Base-by-base conservation (phyloP, 2,888 invertebrate genomes). In the Platycnemis pennipes region DNA sequence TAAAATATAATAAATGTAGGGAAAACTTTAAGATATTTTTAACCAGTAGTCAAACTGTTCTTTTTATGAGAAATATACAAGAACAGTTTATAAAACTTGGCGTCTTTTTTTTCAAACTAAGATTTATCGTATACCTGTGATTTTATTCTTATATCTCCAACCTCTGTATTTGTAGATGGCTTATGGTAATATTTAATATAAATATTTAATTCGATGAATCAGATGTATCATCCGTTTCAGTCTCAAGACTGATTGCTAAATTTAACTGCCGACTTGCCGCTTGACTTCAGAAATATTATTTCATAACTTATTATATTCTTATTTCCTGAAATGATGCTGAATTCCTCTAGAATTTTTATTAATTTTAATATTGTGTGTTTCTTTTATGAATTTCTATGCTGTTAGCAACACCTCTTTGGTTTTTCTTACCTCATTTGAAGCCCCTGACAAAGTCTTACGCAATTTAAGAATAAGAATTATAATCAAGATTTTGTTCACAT, bases 101-200 rank as follows among this genome's bases (percentile, higher is more conserved):
- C 63, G 91, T 91, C 42, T 26, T 44, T n/a, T n/a, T 63, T 91
- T 91, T 91, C 91, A 91, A 91, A 91, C 44, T 11, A n/a, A 37
- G 44, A 91, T 69, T 13, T 22, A 22, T 63, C n/a, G n/a, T 91
- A 91, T 45, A 44, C 91, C 26, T 13, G 1, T 2, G 22, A 19
- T 19, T 22, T 42, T 5, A 42, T 26, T 2, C 22, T 37, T 91
- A 16, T 63, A n/a, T 31, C 44, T 69, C 44, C 22, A 37, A 44
- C 3, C 31, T 44, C 0, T 44, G 8, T 89, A 0, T 45, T 45
- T 91, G 42, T 42, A 5, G 7, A 2, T 13, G n/a, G n/a, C n/a
- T n/a, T n/a, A n/a, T n/a, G n/a, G n/a, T n/a, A n/a, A n/a, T n/a
- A n/a, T n/a, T n/a, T n/a, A n/a, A n/a, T n/a, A n/a, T n/a, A n/a